Evolutionary conservation across 1,140 invertebrate genomes (phyloP).

Genomic region (Drosophila nebulosa): DNA sequence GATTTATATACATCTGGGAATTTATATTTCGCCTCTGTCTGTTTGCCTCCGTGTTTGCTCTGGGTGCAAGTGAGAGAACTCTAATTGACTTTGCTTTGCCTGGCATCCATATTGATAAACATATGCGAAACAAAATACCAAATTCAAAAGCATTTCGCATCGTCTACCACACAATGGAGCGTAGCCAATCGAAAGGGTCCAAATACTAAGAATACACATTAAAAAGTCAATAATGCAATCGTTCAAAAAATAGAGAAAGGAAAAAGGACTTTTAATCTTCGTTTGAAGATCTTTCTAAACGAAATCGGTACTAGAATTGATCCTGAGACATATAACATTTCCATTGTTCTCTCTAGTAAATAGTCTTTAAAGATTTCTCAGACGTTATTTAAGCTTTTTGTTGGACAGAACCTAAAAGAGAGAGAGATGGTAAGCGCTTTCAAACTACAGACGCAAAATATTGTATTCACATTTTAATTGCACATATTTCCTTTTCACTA

Average conservation of each 20-base stretch:
- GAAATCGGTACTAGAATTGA: too few relatives aligned
- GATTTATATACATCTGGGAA: constrained; percentile 48
- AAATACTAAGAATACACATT: constrained; percentile 12
- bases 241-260: too few relatives aligned
- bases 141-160: neutral
- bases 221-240: neutral
- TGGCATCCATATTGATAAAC: constrained; percentile 62
- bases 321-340: too few relatives aligned
- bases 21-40: constrained; percentile 25
- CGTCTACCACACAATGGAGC: constrained; percentile 15
- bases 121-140: constrained; percentile 46
- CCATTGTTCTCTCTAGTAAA: too few relatives aligned
- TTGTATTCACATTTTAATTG: too few relatives aligned
- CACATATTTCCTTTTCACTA: neutral
- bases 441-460: too few relatives aligned
- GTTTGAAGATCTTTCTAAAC: too few relatives aligned
- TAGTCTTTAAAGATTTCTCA: too few relatives aligned
- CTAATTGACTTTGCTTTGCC: constrained; percentile 41
- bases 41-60: constrained; percentile 15
- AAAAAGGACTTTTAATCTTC: too few relatives aligned
- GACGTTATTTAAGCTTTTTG: too few relatives aligned
- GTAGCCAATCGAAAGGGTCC: constrained; percentile 11
- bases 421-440: too few relatives aligned
- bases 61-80: constrained; percentile 31
- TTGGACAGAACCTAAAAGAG: too few relatives aligned